A percentile compares a stretch with the other conserved stretches of the same genome.
Evolutionary conservation across 1,140 invertebrate genomes (phyloP).

Genomic region (Halyomorpha halys): DNA sequence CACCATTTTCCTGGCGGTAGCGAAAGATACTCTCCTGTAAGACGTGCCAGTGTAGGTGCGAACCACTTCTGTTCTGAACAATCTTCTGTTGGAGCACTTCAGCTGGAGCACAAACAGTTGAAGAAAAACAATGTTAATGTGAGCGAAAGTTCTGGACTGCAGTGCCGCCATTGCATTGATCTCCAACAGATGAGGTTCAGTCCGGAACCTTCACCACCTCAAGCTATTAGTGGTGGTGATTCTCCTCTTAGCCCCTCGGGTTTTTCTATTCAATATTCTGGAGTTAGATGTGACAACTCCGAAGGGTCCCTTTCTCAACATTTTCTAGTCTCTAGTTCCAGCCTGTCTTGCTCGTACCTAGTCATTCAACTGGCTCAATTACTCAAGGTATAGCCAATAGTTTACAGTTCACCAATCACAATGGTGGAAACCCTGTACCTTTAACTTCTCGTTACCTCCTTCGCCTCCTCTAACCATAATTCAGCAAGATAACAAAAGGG

Average conservation of each 20-base stretch:
- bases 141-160: constrained; percentile 23
- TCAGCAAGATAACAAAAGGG: no score
- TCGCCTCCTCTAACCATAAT: constrained; percentile 29
- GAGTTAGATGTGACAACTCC: background rate
- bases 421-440: constrained; percentile 24
- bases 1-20: constrained; percentile 41
- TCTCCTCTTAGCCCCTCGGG: constrained; percentile 29
- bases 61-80: constrained; percentile 23
- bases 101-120: constrained; percentile 30
- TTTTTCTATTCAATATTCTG: constrained; percentile 30
- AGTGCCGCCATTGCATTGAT: constrained; percentile 27
- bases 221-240: constrained; percentile 26
- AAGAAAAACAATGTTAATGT: constrained; percentile 22
- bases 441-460: constrained; percentile 28
- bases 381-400: constrained; percentile 29
- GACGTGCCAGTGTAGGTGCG: constrained; percentile 68
- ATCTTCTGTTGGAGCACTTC: constrained; percentile 26
- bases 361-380: constrained; percentile 23
- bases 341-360: constrained; percentile 19
- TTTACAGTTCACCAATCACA: constrained; percentile 17
- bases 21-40: constrained; percentile 82
- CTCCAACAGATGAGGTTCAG: constrained; percentile 30
- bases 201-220: constrained; percentile 27
- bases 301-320: constrained; percentile 27
- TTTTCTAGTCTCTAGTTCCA: constrained; percentile 29